Percentiles rank a stretch among this genome's conserved stretches.
Conservation (phyloP, 2,888 invertebrate genomes). For the Tanytarsus gracilentus region DNA sequence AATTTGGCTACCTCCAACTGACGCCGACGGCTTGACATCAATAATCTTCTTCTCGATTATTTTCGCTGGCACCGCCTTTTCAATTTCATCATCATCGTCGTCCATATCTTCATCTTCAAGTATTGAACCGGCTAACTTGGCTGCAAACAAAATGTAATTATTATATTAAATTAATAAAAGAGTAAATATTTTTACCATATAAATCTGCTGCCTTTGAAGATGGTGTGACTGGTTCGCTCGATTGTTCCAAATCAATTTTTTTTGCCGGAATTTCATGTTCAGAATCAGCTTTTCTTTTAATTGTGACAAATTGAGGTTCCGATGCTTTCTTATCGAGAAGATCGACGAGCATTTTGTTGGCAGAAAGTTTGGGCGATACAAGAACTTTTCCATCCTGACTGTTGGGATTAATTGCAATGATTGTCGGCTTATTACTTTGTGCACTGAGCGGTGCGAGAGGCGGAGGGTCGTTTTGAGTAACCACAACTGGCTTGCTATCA, state of each 20-base stretch:
- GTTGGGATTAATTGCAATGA: conserved; percentile 43
- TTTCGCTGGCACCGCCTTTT: conserved; percentile 33
- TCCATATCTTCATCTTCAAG: conserved; percentile 66
- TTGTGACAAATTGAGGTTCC: conserved; percentile 41
- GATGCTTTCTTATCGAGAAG: conserved; percentile 66
- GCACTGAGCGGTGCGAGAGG: conserved; percentile 38
- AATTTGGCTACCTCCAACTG: not conserved
- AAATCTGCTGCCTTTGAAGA: conserved; percentile 78
- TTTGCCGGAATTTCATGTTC: conserved; percentile 34
- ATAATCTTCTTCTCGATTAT: conserved; percentile 30
- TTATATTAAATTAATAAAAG: not conserved
- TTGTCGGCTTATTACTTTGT: conserved; percentile 28
- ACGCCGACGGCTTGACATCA: conserved; percentile 30
- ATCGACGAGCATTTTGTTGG: conserved; percentile 74
- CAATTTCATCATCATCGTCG: conserved; percentile 35
- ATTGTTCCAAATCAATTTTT: not conserved
- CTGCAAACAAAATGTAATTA: conserved; percentile 35
- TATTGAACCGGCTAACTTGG: conserved; percentile 74
- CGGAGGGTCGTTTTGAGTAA: conserved; percentile 35
- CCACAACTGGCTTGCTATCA: not conserved
- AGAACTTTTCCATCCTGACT: conserved; percentile 50
- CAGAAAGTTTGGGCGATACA: conserved; percentile 36
- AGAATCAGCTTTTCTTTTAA: conserved; percentile 34
- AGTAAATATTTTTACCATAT: conserved; percentile 42
- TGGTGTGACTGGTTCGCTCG: conserved; percentile 36